Percentiles rank a stretch among this genome's conserved stretches.
phyloP scores from a whole-genome alignment of 2,797 vertebrate genomes.

The Etheostoma perlongum region DNA sequence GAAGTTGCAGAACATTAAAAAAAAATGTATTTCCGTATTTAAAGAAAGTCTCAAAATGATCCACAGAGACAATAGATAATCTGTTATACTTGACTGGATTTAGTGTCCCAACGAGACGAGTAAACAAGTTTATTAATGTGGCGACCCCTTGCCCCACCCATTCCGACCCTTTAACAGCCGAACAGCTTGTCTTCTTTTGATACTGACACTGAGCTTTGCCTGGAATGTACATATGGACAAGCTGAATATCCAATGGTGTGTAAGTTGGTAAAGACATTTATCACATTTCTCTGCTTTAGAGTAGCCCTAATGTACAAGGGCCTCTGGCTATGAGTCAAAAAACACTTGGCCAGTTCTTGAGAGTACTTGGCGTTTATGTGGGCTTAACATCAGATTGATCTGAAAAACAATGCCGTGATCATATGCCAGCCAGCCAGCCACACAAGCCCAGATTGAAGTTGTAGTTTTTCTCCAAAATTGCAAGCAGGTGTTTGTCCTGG shows the following conservation, averaged over 20 bases:
- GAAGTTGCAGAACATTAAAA: slow-evolving; percentile 24
- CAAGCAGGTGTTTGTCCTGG: slow-evolving; percentile 84
- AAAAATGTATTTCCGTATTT: slow-evolving; percentile 2
- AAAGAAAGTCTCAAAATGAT: slow-evolving; percentile 27
- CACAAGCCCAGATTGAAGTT: slow-evolving; percentile 70
- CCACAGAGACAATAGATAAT: slow-evolving; percentile 3
- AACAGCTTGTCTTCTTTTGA: slow-evolving; percentile 35
- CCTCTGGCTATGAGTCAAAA: slow-evolving; percentile 60
- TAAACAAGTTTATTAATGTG: slow-evolving; percentile 24
- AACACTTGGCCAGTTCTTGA: slow-evolving; percentile 56
- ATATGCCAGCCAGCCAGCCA: slow-evolving; percentile 73
- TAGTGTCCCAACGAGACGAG: not conserved
- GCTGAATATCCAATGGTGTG: slow-evolving; percentile 37
- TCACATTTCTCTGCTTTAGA: slow-evolving; percentile 47
- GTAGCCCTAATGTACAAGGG: slow-evolving; percentile 32
- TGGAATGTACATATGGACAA: slow-evolving; percentile 47
- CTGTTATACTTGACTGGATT: not conserved
- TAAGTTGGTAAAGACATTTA: slow-evolving; percentile 63
- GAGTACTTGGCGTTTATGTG: slow-evolving; percentile 73
- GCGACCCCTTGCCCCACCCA: not conserved
- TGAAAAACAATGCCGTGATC: slow-evolving; percentile 78
- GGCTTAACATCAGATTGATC: slow-evolving; percentile 80
- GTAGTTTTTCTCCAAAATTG: slow-evolving; percentile 81
- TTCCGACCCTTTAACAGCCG: slow-evolving; percentile 21
- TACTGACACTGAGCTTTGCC: slow-evolving; percentile 24